Base-by-base conservation (phyloP, 2,888 invertebrate species). In the Patella caerulea region DNA sequence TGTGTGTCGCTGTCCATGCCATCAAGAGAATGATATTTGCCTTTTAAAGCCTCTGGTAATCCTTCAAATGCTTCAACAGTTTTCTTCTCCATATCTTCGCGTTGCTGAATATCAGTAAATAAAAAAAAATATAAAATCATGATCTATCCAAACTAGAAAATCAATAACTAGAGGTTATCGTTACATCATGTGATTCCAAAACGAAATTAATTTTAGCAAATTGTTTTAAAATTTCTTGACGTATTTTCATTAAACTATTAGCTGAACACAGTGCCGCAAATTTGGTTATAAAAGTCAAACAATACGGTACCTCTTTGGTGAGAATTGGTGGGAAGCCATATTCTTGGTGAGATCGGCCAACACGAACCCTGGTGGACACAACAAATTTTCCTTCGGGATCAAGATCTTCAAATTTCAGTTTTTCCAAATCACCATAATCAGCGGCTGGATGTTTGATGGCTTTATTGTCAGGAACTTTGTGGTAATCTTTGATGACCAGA, bases 351-450 rank as follows among this genome's bases (percentile, higher is more conserved):
- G 87, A 88, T 59, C 91, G 84, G 29, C 88, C 89, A 24, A 90
- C 89, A 17, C 91, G 83, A 56, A 91, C 87, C 73, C 90, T 81
- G 17, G 87, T 87, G 19, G 89, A 89, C 70, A 90, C 96, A 86
- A 99, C 95, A 93, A 94, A 98, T 92, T 98, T 85, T 17, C 83
- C 86, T 11, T 88, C 86, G 12, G 98, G 97, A 94, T 98, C 98
- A 88, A 98, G 94, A 93, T 98, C 97, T 91, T 86, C 86, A 17
- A 88, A 80, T 54, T 81, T 81, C 88, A 98, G 95, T 87, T 94
- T 94, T 92, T 94, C 95, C 53, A 96, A 95, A 93, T 98, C 89
- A 89, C 98, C 98, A 93, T 97, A 98, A 75, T 84, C 80, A 94
- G 97, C 95, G 93, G 95, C 95, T 83, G 96, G 93, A 55, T 83